Conservation (phyloP, 2,113 vertebrate genomes). For the Paedocypris sp. region DNA sequence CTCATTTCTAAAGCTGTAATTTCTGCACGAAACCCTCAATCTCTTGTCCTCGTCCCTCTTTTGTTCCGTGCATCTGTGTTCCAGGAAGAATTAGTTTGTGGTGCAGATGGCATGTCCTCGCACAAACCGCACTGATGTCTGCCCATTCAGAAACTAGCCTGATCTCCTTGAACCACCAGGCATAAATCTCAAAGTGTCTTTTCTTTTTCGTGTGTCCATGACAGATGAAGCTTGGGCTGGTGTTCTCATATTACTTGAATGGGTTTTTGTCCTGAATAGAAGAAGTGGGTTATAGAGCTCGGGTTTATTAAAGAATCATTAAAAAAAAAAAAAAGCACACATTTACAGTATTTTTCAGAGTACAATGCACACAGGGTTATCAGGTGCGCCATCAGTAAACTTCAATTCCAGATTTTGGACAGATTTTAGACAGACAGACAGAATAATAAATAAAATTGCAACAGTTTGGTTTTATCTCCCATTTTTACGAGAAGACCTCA, state of each 20-base stretch:
- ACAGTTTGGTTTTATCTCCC: too few relatives aligned
- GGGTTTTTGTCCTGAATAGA: neutral
- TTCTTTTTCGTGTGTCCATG: neutral
- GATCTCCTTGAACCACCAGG: neutral
- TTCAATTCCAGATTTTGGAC: too few relatives aligned
- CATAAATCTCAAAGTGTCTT: neutral
- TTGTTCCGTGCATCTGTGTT: neutral
- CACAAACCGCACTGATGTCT: constrained; percentile 1
- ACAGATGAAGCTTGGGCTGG: neutral
- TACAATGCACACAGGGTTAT: too few relatives aligned
- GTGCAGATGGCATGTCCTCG: neutral
- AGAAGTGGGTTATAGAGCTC: neutral
- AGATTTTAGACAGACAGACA: too few relatives aligned
- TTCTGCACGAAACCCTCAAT: neutral
- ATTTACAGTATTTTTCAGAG: too few relatives aligned
- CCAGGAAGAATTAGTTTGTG: neutral
- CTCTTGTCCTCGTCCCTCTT: neutral
- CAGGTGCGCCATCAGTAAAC: too few relatives aligned
- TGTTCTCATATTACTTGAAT: constrained; percentile 3
- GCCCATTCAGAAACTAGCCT: neutral
- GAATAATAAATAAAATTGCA: too few relatives aligned
- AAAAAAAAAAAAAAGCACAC: constrained; percentile 2
- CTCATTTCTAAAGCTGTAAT: neutral
- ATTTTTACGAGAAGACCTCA: too few relatives aligned
- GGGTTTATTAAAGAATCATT: constrained; percentile 20